A percentile compares a stretch with the other conserved stretches of the same genome.
phyloP scores from a whole-genome alignment of 2,797 vertebrate genomes.

The Schizopygopsis pylzovi region DNA sequence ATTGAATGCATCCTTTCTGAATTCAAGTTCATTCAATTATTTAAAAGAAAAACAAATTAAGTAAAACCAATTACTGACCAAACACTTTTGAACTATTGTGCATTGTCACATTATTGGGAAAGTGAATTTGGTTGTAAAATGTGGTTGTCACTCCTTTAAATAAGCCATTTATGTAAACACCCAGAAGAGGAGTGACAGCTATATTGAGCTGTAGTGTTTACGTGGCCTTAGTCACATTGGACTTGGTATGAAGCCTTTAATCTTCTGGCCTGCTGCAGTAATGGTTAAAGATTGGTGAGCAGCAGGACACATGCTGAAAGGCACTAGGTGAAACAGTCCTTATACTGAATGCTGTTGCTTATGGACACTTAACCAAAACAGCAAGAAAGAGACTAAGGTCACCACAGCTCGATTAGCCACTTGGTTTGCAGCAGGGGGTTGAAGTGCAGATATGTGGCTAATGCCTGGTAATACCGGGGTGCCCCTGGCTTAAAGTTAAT shows the following conservation, averaged over 20 bases:
- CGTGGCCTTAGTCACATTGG: not conserved
- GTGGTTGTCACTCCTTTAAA: not conserved
- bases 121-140: not conserved
- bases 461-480: not conserved
- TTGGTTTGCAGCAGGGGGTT: conserved; percentile 64
- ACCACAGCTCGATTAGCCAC: conserved; percentile 57
- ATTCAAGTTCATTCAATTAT: not conserved
- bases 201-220: not conserved
- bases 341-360: conserved; percentile 41
- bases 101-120: not conserved
- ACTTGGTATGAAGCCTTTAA: not conserved
- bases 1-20: not conserved
- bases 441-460: conserved; percentile 51
- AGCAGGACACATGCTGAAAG: conserved; percentile 23
- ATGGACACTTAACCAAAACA: conserved; percentile 64
- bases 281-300: not conserved
- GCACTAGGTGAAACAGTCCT: conserved; percentile 11
- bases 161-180: not conserved
- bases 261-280: not conserved
- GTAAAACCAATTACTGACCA: not conserved
- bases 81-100: not conserved
- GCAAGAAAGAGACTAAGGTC: conserved; percentile 61
- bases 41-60: not conserved
- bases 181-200: not conserved
- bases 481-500: conserved; percentile 16